phyloP scores from a whole-genome alignment of 2,888 invertebrate genomes.

The Psylliodes chrysocephalus region DNA sequence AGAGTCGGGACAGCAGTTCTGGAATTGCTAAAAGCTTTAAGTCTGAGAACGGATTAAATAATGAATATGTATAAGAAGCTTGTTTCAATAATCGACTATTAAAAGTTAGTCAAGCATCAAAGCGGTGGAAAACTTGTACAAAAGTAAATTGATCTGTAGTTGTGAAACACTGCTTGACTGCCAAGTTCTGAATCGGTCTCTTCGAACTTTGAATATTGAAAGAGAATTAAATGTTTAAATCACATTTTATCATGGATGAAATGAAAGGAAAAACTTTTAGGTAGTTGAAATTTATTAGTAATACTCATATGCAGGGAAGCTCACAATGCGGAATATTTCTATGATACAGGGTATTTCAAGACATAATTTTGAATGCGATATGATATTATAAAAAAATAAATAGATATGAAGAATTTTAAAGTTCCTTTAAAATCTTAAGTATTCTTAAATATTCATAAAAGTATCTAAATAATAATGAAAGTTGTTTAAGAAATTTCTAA shows the following conservation, averaged over 20 bases:
- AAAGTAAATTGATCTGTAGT: neutral
- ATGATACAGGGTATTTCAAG: too few species aligned
- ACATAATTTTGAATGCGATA: too few species aligned
- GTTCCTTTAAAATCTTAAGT: too few species aligned
- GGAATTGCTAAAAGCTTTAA: slow-evolving; percentile 12
- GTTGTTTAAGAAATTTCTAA: too few species aligned
- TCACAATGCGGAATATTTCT: too few species aligned
- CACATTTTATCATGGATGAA: neutral
- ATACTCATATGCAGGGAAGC: too few species aligned
- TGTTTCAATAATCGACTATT: slow-evolving; percentile 20
- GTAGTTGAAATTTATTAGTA: too few species aligned
- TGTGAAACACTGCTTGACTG: neutral
- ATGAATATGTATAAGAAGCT: slow-evolving; percentile 12
- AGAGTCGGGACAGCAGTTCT: neutral
- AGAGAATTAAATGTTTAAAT: neutral
- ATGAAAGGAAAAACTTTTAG: neutral
- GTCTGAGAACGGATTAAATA: slow-evolving; percentile 9
- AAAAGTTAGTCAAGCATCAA: slow-evolving; percentile 10
- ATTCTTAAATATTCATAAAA: too few species aligned
- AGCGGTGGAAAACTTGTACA: neutral
- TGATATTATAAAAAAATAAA: too few species aligned
- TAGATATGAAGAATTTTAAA: too few species aligned
- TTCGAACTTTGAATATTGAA: neutral
- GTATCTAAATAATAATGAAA: too few species aligned
- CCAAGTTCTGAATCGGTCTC: neutral